Conservation (phyloP, 2,888 invertebrate genomes). For the Lithophane ornitopus region DNA sequence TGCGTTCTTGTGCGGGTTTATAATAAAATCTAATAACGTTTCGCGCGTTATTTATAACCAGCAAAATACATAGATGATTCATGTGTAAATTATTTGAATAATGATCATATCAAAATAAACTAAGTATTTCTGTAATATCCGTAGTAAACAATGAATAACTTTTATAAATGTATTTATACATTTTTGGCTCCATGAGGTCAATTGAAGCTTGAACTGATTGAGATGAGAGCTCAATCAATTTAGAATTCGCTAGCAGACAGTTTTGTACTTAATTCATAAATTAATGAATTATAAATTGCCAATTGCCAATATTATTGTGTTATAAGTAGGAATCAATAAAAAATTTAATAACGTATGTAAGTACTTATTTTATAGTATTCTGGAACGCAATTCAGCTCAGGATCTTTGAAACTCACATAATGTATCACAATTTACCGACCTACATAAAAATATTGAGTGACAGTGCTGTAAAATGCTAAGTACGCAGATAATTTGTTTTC, state of each 20-base stretch:
- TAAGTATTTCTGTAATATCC: slow-evolving; percentile 16
- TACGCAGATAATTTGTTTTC: slow-evolving; percentile 64
- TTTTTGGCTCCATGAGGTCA: not conserved
- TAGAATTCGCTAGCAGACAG: not conserved
- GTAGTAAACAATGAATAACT: slow-evolving; percentile 7
- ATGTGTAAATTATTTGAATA: slow-evolving; percentile 39
- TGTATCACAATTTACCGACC: not conserved
- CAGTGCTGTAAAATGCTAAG: slow-evolving; percentile 46
- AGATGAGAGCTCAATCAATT: not conserved
- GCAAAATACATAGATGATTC: slow-evolving; percentile 33
- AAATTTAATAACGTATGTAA: not conserved
- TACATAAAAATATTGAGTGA: slow-evolving; percentile 16
- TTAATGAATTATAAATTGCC: not conserved
- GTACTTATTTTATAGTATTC: not conserved
- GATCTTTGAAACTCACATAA: slow-evolving; percentile 1
- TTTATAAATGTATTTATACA: not conserved
- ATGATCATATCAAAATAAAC: slow-evolving; percentile 37
- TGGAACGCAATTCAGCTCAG: not conserved
- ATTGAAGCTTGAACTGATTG: not conserved
- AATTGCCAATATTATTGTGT: not conserved
- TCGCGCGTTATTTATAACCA: slow-evolving; percentile 18
- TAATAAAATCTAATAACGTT: slow-evolving; percentile 18
- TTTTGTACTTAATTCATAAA: not conserved
- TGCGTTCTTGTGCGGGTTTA: slow-evolving; percentile 19
- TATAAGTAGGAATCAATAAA: not conserved